Percentiles rank a stretch among this genome's conserved stretches.
Evolutionary conservation across 2,113 vertebrate species (phyloP).

Genomic region (Serilophus lunatus): DNA sequence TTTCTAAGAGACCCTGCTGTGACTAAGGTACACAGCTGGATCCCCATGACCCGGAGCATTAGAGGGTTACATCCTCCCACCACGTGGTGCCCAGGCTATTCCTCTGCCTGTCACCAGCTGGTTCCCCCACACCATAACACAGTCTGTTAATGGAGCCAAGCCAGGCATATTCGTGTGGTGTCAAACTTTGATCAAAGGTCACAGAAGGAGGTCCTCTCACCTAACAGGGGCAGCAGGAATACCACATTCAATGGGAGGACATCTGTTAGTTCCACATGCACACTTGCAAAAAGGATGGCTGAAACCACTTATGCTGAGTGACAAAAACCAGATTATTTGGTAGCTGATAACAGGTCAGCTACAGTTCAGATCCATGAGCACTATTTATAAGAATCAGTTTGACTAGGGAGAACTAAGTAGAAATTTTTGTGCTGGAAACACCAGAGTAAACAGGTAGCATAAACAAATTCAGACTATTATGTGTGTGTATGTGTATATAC

Average conservation of each 20-base stretch:
- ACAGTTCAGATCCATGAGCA: not conserved
- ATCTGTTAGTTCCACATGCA: not conserved
- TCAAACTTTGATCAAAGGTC: not conserved
- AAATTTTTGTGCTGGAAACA: not conserved
- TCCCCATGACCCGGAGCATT: not conserved
- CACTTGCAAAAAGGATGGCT: not conserved
- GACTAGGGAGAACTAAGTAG: not conserved
- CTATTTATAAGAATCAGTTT: not conserved
- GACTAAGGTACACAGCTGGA: not conserved
- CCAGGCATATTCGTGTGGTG: not conserved
- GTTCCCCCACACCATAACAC: rapidly evolving
- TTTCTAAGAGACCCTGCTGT: not conserved
- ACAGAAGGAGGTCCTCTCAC: not conserved
- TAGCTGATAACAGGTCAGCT: not conserved
- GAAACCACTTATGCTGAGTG: not conserved
- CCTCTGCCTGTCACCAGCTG: not conserved
- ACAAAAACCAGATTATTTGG: conserved; percentile 15
- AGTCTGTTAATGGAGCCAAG: not conserved
- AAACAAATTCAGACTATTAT: not conserved
- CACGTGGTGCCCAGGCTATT: not conserved
- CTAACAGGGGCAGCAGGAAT: not conserved
- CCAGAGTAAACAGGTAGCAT: not conserved
- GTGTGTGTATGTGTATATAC: not conserved
- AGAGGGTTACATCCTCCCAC: not conserved
- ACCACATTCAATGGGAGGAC: not conserved